Conservation (phyloP, 92 coral and sea anemone genomes). For the Phenganax stokvisi region DNA sequence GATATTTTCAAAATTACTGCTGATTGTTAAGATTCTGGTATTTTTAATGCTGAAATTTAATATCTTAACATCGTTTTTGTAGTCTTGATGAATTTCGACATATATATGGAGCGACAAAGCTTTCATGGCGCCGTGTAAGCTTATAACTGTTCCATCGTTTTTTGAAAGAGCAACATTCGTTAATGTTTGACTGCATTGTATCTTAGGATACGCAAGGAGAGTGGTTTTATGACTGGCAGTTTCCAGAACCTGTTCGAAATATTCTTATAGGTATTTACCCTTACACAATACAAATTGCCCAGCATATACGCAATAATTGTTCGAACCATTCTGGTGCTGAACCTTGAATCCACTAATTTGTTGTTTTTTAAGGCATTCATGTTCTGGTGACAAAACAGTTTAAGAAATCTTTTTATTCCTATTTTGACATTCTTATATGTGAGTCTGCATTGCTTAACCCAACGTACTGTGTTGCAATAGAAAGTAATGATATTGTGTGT, state of each 20-base stretch:
- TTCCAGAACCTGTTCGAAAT: not conserved
- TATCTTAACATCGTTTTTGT: constrained; percentile 5
- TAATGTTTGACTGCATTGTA: not conserved
- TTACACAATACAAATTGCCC: not conserved
- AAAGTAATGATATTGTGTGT: not conserved
- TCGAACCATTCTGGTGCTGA: not conserved
- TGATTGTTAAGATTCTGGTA: not conserved
- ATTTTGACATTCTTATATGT: constrained; percentile 28
- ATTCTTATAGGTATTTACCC: not conserved
- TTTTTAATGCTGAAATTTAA: not conserved
- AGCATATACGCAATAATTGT: not conserved
- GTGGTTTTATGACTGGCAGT: constrained; percentile 28
- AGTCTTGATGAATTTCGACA: constrained; percentile 76
- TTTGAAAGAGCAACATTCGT: not conserved
- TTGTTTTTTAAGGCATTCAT: constrained; percentile 17
- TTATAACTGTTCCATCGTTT: no score
- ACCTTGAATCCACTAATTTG: not conserved
- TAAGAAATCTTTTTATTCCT: constrained; percentile 11
- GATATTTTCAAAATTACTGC: not conserved
- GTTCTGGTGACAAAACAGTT: constrained; percentile 12
- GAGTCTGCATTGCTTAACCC: not conserved
- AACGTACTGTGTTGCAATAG: not conserved
- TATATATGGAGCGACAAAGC: constrained; percentile 67
- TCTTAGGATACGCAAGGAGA: constrained; percentile 1
- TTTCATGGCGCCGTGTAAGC: constrained; percentile 79